A percentile compares a stretch with the other conserved stretches of the same genome.
Evolutionary conservation across 2,888 invertebrate species (phyloP).

Genomic region (Hermodice carunculata): DNA sequence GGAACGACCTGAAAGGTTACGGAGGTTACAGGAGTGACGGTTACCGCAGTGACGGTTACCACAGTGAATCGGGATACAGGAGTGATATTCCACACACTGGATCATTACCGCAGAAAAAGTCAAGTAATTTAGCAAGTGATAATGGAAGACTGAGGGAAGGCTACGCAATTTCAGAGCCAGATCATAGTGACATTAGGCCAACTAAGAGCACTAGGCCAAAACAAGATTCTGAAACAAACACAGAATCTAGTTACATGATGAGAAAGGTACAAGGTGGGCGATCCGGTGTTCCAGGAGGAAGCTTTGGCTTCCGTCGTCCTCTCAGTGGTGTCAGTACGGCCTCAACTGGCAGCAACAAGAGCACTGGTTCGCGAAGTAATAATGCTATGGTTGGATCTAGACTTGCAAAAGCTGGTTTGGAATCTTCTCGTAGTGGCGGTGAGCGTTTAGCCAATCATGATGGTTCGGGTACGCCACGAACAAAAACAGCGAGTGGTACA

Average conservation of each 20-base stretch:
- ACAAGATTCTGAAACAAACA: slow-evolving; percentile 64
- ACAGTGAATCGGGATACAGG: neutral
- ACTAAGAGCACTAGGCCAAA: slow-evolving; percentile 9
- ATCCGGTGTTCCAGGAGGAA: slow-evolving; percentile 46
- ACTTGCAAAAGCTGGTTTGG: slow-evolving; percentile 1
- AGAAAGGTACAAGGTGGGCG: slow-evolving; percentile 44
- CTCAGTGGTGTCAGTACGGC: slow-evolving; percentile 63
- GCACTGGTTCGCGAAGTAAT: slow-evolving; percentile 43
- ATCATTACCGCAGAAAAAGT: neutral
- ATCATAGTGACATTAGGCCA: neutral
- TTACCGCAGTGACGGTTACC: too few species aligned
- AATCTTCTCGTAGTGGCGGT: slow-evolving; percentile 15
- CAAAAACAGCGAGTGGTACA: slow-evolving; percentile 18
- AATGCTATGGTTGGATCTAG: neutral
- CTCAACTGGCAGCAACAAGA: slow-evolving; percentile 60
- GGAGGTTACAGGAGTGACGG: too few species aligned
- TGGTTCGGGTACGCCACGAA: neutral
- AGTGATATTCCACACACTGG: neutral
- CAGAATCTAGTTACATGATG: slow-evolving; percentile 61
- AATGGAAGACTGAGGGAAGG: neutral
- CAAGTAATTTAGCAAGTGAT: neutral
- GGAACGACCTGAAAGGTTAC: too few species aligned
- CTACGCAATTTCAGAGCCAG: too few species aligned
- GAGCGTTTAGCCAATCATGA: slow-evolving; percentile 35
- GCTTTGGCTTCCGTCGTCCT: slow-evolving; percentile 55